phyloP scores from a whole-genome alignment of 2,888 invertebrate genomes.

The Agrilus biguttatus region DNA sequence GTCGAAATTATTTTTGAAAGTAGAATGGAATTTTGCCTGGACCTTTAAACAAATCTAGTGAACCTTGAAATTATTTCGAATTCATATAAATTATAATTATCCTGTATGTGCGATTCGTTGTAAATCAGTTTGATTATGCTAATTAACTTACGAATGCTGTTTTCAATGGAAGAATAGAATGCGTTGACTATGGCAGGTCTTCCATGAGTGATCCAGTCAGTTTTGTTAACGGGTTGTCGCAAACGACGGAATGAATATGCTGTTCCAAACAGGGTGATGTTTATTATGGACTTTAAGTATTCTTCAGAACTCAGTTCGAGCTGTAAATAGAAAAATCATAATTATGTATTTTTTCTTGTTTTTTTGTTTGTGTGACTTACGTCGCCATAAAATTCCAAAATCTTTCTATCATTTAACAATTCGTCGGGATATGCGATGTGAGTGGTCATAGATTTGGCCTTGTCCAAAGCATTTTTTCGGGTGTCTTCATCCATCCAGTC shows the following conservation, averaged over 20 bases:
- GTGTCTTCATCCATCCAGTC: conserved; percentile 91
- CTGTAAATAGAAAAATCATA: conserved; percentile 27
- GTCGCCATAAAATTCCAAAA: conserved; percentile 63
- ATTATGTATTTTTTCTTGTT: not conserved
- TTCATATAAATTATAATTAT: too few species aligned
- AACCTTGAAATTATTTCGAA: too few species aligned
- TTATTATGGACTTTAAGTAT: conserved; percentile 62
- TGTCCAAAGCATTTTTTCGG: conserved; percentile 57
- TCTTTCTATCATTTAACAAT: conserved; percentile 64
- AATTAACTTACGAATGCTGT: conserved; percentile 65
- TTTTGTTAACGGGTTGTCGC: conserved; percentile 67
- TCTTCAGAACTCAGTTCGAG: conserved; percentile 54
- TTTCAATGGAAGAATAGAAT: conserved; percentile 73
- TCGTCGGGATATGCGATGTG: conserved; percentile 91
- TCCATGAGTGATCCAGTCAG: conserved; percentile 74
- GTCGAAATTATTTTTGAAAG: too few species aligned
- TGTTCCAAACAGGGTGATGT: conserved; percentile 66
- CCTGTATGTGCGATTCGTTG: too few species aligned
- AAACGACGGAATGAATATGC: conserved; percentile 65
- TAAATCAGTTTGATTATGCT: not conserved
- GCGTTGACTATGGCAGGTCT: conserved; percentile 76
- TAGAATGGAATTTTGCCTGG: too few species aligned
- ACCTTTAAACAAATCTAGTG: too few species aligned
- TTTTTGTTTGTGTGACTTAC: conserved; percentile 30
- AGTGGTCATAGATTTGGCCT: conserved; percentile 69